These are phyloP conservation scores for Plotosus lineatus DNA, from an alignment of 2,113 vertebrate genomes.

Conservation along the genomic window DNA sequence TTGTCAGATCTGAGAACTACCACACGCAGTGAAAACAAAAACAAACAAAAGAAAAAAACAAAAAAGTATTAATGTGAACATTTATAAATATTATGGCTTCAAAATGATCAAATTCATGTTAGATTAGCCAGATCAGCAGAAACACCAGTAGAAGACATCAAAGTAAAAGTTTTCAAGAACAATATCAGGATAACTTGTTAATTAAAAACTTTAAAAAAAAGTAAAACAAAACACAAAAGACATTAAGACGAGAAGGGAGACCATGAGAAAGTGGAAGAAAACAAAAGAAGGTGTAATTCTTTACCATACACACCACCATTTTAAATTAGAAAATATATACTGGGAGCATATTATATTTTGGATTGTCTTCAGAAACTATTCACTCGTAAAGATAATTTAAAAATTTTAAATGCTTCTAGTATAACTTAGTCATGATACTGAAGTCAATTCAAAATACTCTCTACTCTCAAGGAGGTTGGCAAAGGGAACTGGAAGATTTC, in stretches of 20 bases:
- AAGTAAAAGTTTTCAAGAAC: neutral
- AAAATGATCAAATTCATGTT: neutral
- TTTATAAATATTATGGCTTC: neutral
- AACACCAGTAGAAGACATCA: neutral
- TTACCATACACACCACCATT: neutral
- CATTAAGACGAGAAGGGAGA: neutral
- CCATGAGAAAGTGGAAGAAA: constrained; percentile 25
- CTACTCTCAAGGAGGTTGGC: neutral
- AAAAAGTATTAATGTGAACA: neutral
- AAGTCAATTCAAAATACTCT: neutral
- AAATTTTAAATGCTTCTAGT: neutral
- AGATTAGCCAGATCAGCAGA: neutral
- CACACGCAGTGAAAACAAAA: neutral
- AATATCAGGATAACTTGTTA: neutral
- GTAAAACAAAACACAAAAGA: neutral
- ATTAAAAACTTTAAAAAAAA: too few species aligned
- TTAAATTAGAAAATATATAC: too few species aligned
- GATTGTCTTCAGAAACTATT: too few species aligned
- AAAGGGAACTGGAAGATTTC: neutral
- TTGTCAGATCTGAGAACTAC: neutral
- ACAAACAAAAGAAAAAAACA: too few species aligned
- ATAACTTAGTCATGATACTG: neutral
- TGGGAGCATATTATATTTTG: too few species aligned
- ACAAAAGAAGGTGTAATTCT: constrained; percentile 14
- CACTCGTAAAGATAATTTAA: neutral